Evolutionary conservation across 1,140 invertebrate genomes (phyloP).

Genomic region (Wasmannia auropunctata): DNA sequence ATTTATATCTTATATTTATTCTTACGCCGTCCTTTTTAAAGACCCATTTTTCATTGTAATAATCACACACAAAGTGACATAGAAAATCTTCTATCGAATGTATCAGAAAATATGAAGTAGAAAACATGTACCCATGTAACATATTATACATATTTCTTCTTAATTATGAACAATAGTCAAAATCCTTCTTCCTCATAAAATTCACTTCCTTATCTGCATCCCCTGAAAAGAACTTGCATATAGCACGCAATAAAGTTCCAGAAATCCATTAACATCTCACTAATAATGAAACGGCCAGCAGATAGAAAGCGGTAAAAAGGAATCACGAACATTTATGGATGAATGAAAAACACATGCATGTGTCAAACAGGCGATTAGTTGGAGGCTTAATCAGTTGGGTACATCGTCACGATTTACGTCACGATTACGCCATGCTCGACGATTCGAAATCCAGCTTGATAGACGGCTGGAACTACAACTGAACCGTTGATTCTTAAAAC

Average conservation of each 20-base stretch:
- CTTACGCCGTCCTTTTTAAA: not conserved
- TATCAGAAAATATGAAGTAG: not conserved
- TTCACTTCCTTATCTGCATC: not conserved
- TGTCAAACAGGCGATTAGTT: no score
- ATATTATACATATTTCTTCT: constrained; percentile 22
- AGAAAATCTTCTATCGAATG: not conserved
- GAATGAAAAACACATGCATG: constrained; percentile 57
- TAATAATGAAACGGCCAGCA: constrained; percentile 9
- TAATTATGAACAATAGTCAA: not conserved
- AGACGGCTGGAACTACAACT: constrained; percentile 60
- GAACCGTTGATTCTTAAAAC: constrained; percentile 64
- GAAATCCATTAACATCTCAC: not conserved
- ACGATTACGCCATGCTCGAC: constrained; percentile 15
- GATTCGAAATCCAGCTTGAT: not conserved
- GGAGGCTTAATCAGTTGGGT: not conserved
- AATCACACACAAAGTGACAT: not conserved
- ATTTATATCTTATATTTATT: not conserved
- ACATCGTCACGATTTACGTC: not conserved
- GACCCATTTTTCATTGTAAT: not conserved
- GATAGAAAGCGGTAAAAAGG: not conserved
- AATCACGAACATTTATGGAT: not conserved
- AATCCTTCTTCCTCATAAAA: not conserved
- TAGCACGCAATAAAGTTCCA: constrained; percentile 5
- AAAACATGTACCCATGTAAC: not conserved
- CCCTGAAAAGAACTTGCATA: not conserved